Conservation (phyloP, 2,113 vertebrate species). For the Saccopteryx leptura region DNA sequence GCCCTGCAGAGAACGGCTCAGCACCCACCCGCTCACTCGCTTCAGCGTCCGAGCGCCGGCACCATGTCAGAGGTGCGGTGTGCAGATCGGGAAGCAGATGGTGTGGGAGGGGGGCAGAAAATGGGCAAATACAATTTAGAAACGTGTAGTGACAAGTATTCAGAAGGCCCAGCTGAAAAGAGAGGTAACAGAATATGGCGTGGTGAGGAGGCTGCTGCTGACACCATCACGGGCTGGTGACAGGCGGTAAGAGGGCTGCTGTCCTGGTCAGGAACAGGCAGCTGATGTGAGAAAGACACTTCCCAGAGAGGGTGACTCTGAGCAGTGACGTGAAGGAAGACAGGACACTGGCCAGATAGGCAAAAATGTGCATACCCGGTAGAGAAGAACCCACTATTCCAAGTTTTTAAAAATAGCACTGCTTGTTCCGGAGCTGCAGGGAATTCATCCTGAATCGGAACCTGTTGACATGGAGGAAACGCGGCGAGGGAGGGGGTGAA, state of each 20-base stretch:
- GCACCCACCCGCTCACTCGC: accelerated
- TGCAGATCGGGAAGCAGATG: neutral
- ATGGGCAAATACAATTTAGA: neutral
- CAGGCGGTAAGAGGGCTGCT: accelerated
- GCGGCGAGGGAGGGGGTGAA: accelerated
- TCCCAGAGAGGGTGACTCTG: neutral
- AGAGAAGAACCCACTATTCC: neutral
- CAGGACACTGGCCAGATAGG: neutral
- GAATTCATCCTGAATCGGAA: neutral
- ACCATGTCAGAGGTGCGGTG: accelerated
- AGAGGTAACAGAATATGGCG: neutral
- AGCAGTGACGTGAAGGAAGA: neutral
- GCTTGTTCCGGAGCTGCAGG: neutral
- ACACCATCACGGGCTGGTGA: neutral
- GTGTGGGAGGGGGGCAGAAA: neutral
- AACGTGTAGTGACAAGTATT: neutral
- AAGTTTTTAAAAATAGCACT: neutral
- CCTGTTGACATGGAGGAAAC: neutral
- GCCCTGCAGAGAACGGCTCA: neutral
- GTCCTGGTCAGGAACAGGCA: neutral
- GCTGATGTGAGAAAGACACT: neutral
- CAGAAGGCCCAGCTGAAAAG: neutral
- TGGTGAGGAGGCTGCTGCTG: neutral
- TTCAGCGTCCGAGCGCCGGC: neutral
- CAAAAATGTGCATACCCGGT: neutral